Percentiles rank a stretch among this genome's conserved stretches.
Evolutionary conservation across 2,888 invertebrate species (phyloP).

Genomic region (Drosophila kambysellisi): DNA sequence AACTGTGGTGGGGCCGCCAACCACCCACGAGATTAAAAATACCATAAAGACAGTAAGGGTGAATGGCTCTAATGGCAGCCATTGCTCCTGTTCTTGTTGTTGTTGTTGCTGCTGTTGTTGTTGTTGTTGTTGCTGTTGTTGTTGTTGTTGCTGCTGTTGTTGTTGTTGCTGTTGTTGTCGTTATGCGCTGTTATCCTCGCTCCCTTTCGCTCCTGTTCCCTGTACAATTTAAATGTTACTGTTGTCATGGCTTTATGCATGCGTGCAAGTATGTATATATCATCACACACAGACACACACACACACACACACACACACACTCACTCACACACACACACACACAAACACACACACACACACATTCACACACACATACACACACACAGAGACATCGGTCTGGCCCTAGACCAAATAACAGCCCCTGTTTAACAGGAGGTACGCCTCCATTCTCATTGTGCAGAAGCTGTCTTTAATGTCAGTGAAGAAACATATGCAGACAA

Average conservation of each 20-base stretch:
- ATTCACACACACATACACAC: constrained; percentile 1
- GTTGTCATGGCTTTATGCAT: constrained; percentile 38
- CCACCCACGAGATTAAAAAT: constrained; percentile 84
- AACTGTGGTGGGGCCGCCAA: constrained; percentile 48
- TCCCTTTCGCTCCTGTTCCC: constrained; percentile 31
- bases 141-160: constrained; percentile 9
- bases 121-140: constrained; percentile 18
- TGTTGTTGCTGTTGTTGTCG: constrained; percentile 37
- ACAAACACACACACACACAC: background rate
- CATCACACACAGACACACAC: background rate
- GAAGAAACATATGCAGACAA: constrained; percentile 30
- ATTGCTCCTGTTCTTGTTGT: constrained; percentile 43
- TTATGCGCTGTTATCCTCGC: constrained; percentile 50
- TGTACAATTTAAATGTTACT: constrained; percentile 21
- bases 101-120: constrained; percentile 33
- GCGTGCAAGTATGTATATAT: constrained; percentile 4
- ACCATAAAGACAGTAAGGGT: constrained; percentile 84
- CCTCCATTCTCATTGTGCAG: constrained; percentile 18
- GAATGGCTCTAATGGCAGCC: constrained; percentile 81
- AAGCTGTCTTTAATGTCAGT: constrained; percentile 7
- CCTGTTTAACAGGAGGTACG: constrained; percentile 7
- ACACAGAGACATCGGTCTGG: constrained; percentile 13
- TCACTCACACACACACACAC: background rate
- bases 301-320: constrained; percentile 5
- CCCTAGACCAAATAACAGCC: constrained; percentile 11